Base-by-base conservation (phyloP, 2,888 invertebrate species). In the Nephrocerus scutellatus region DNA sequence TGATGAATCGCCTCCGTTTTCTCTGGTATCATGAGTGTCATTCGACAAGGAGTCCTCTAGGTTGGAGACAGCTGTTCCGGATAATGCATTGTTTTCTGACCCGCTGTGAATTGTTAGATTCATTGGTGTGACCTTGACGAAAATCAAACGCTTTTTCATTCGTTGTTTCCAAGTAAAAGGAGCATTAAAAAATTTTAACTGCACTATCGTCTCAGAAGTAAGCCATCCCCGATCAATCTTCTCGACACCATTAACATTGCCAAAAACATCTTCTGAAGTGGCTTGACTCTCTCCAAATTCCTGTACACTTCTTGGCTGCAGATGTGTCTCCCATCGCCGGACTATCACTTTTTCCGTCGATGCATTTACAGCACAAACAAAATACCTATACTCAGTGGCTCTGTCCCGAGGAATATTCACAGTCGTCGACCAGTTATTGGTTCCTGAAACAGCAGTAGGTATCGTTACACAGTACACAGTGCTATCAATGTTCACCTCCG, bases 201-300 rank as follows among this genome's bases (percentile, higher is more conserved):
- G 90, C 30, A 92, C 73, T 37, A 85, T 72, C n/a, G 82, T 82
- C 62, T 88, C 87, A 46, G 76, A 75, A 24, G 84, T 88, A 19
- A 91, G 71, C 91, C 91, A 92, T 10, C 91, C 91, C 49, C 79
- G 75, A 56, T 82, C 83, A 10, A 87, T 69, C 49, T 74, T 74
- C 46, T 69, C 66, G 18, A 68, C 66, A 21, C 72, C 75, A 57
- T 75, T 72, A 56, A 76, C 74, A 52, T 73, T 71, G 30, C 88
- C 88, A 70, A 85, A 87, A 32, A 71, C 70, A 47, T 84, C 80
- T 40, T 68, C 64, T 10, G 48, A 51, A 3, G 38, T 30, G 5
- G 38, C 22, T 4, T 30, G 34, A 41, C 41, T 35, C 29, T 51
- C 62, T 50, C 54, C 64, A 30, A 66, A 59, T 42, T 67, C 71